These are phyloP conservation scores for Bombycilla garrulus DNA, from an alignment of 2,113 vertebrate species.

Conservation along the genomic window DNA sequence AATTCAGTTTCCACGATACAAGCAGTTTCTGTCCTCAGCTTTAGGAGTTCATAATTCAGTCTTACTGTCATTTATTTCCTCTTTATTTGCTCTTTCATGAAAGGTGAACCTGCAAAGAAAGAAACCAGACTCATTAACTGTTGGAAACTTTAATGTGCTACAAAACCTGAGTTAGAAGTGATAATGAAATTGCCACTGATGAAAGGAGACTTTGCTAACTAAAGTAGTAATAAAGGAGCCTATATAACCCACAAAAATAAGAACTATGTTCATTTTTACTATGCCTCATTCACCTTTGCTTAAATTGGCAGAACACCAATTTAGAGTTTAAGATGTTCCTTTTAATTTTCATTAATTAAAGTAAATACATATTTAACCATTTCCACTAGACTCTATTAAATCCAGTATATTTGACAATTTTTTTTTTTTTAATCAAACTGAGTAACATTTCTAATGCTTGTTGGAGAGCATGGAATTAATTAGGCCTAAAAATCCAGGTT, in stretches of 20 bases:
- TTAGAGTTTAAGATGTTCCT: conserved; percentile 37
- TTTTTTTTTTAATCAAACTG: neutral
- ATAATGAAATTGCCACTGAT: conserved; percentile 79
- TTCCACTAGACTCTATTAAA: conserved; percentile 24
- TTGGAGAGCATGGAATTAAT: neutral
- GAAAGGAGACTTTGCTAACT: conserved; percentile 69
- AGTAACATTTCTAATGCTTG: neutral
- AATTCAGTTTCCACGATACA: conserved; percentile 40
- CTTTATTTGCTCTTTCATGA: conserved; percentile 56
- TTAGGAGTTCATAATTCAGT: conserved; percentile 71
- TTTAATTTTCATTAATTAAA: conserved; percentile 57
- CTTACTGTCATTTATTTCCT: conserved; percentile 71
- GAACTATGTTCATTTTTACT: conserved; percentile 49
- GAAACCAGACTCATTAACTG: conserved; percentile 81
- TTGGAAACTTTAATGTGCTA: conserved; percentile 74
- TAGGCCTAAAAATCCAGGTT: neutral
- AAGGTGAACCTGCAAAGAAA: conserved; percentile 67
- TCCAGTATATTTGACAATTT: neutral
- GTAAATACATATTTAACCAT: conserved; percentile 23
- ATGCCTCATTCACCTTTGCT: conserved; percentile 45
- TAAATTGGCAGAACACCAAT: conserved; percentile 55
- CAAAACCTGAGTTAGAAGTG: conserved; percentile 79
- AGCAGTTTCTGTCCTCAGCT: conserved; percentile 63
- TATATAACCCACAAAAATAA: conserved; percentile 64
- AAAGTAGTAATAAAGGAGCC: conserved; percentile 73